Conservation (phyloP, 2,797 vertebrate species). For the Danio albolineatus region DNA sequence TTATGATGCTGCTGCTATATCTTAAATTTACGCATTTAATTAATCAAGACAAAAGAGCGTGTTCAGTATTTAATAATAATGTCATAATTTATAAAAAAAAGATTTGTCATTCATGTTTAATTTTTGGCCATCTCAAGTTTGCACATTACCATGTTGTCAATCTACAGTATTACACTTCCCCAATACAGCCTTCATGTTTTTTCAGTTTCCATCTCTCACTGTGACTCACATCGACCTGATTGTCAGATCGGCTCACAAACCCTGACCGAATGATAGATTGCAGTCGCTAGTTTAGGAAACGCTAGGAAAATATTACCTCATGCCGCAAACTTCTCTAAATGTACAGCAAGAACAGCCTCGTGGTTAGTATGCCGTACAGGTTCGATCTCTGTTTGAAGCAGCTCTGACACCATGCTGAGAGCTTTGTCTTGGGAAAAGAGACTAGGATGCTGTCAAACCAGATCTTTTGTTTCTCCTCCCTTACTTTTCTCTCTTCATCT, state of each 20-base stretch:
- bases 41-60: neutral
- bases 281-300: neutral
- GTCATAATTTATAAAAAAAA: neutral
- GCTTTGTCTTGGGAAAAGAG: conserved; percentile 55
- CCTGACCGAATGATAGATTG: conserved; percentile 20
- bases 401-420: conserved; percentile 54
- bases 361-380: conserved; percentile 50
- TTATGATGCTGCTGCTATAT: neutral
- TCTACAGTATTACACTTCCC: neutral
- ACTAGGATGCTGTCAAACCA: conserved; percentile 47
- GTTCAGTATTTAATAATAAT: neutral
- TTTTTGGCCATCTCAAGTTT: neutral
- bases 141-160: neutral
- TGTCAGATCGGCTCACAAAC: conserved; percentile 32
- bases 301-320: conserved; percentile 33
- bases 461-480: conserved; percentile 37
- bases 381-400: conserved; percentile 47
- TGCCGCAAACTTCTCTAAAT: conserved; percentile 18
- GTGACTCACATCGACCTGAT: conserved; percentile 3
- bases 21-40: neutral
- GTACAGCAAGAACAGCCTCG: conserved; percentile 27
- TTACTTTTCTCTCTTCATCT: conserved; percentile 29
- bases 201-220: neutral
- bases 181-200: neutral
- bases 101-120: neutral